phyloP scores from a whole-genome alignment of 2,113 vertebrate genomes.

The Perca schrenkii region DNA sequence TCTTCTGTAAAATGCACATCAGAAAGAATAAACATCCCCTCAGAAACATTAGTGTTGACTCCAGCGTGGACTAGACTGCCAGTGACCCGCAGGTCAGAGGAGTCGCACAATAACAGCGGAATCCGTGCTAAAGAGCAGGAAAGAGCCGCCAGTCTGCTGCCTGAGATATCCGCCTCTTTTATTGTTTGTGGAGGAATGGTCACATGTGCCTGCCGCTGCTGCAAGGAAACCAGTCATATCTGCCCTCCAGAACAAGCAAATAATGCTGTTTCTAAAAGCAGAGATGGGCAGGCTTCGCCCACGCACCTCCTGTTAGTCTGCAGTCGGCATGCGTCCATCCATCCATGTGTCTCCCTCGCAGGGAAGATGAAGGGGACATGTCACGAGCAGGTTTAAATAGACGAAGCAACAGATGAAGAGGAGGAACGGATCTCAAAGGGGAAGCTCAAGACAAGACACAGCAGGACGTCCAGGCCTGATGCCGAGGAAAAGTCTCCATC shows the following conservation, averaged over 20 bases:
- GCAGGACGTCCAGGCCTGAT: conserved; percentile 56
- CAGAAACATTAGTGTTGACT: conserved; percentile 38
- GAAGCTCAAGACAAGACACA: conserved; percentile 57
- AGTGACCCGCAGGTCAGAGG: conserved; percentile 62
- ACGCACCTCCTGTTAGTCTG: conserved; percentile 81
- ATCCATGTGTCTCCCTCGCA: conserved; percentile 63
- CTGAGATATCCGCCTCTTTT: conserved; percentile 80
- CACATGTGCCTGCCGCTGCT: conserved; percentile 69
- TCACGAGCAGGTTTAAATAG: conserved; percentile 71
- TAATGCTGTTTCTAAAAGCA: conserved; percentile 82
- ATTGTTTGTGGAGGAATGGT: conserved; percentile 76
- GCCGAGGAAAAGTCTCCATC: conserved; percentile 31
- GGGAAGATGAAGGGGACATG: conserved; percentile 65
- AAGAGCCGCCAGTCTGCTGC: conserved; percentile 73
- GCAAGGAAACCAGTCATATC: conserved; percentile 81
- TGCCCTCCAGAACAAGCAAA: conserved; percentile 76
- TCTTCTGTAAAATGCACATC: conserved; percentile 15
- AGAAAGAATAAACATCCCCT: conserved; percentile 28
- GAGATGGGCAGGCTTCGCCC: conserved; percentile 77
- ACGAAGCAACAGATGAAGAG: conserved; percentile 71
- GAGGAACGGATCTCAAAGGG: conserved; percentile 61
- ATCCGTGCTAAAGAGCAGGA: conserved; percentile 80
- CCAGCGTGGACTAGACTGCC: conserved; percentile 24
- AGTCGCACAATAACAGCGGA: conserved; percentile 75
- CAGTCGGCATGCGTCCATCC: conserved; percentile 68